Conservation (phyloP, 1,140 invertebrate genomes). For the Phocides pigmalion region DNA sequence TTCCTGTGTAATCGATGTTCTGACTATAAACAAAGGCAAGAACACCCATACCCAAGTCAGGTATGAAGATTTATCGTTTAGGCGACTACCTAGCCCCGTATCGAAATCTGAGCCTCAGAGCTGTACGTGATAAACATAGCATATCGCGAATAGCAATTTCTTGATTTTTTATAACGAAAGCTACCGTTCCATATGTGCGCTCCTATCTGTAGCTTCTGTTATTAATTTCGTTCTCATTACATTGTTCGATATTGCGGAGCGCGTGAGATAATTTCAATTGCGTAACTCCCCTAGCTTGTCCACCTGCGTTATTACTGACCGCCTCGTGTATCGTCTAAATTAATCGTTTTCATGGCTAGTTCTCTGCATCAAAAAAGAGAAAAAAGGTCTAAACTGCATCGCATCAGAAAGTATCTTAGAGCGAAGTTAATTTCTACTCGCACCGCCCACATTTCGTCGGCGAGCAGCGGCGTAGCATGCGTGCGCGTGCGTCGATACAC, state of each 20-base stretch:
- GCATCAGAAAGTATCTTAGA: slow-evolving; percentile 48
- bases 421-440: slow-evolving; percentile 49
- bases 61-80: too few species aligned
- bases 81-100: too few species aligned
- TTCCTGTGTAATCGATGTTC: too few species aligned
- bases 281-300: slow-evolving; percentile 29
- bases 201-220: background rate
- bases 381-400: slow-evolving; percentile 32
- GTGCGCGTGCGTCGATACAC: slow-evolving; percentile 35
- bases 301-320: slow-evolving; percentile 17
- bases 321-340: slow-evolving; percentile 38
- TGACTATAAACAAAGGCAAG: too few species aligned
- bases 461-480: slow-evolving; percentile 38
- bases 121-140: too few species aligned
- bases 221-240: slow-evolving; percentile 3
- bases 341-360: slow-evolving; percentile 45
- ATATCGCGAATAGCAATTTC: too few species aligned
- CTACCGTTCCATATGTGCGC: background rate
- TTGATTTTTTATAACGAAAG: background rate
- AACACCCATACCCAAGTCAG: too few species aligned
- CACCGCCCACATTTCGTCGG: slow-evolving; percentile 58
- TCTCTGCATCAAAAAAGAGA: background rate
- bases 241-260: background rate
- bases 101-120: too few species aligned
- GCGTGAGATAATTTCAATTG: slow-evolving; percentile 15